phyloP scores from a whole-genome alignment of 2,888 invertebrate species.

The Eustalomyia histrio region DNA sequence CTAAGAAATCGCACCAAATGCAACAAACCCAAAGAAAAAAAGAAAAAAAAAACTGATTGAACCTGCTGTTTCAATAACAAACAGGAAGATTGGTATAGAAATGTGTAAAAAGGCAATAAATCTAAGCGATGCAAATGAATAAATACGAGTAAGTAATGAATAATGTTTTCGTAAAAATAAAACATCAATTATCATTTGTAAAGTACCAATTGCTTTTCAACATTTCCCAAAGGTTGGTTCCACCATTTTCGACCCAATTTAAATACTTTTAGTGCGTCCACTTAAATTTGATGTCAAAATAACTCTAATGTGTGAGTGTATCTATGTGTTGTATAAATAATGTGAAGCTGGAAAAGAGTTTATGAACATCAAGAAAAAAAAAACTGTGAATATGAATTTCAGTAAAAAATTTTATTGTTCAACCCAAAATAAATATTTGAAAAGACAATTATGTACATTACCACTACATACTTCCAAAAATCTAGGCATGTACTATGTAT shows the following conservation, averaged over 20 bases:
- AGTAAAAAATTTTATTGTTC: conserved; percentile 6
- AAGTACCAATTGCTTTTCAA: background rate
- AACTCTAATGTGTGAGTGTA: background rate
- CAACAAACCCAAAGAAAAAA: conserved; percentile 32
- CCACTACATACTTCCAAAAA: conserved; percentile 15
- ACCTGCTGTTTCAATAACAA: conserved; percentile 18
- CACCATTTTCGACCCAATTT: conserved; percentile 5
- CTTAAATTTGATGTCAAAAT: conserved; percentile 20
- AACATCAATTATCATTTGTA: conserved; percentile 46
- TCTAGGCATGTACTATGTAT: background rate
- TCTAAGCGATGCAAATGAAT: conserved; percentile 18
- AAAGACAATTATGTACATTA: conserved; percentile 44
- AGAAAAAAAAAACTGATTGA: conserved; percentile 21
- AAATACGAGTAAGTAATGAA: conserved; percentile 8
- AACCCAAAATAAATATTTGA: conserved; percentile 46
- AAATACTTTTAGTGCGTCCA: conserved; percentile 23
- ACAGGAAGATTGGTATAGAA: conserved; percentile 2
- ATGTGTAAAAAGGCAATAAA: conserved; percentile 14
- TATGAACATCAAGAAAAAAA: background rate
- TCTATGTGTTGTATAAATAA: background rate
- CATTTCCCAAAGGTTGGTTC: background rate
- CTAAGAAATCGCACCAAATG: conserved; percentile 58
- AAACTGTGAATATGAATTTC: conserved; percentile 31
- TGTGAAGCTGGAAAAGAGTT: conserved; percentile 3
- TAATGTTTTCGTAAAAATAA: conserved; percentile 1